Base-by-base conservation (phyloP, 2,113 vertebrate genomes). In the Pelecanoides urinatrix region DNA sequence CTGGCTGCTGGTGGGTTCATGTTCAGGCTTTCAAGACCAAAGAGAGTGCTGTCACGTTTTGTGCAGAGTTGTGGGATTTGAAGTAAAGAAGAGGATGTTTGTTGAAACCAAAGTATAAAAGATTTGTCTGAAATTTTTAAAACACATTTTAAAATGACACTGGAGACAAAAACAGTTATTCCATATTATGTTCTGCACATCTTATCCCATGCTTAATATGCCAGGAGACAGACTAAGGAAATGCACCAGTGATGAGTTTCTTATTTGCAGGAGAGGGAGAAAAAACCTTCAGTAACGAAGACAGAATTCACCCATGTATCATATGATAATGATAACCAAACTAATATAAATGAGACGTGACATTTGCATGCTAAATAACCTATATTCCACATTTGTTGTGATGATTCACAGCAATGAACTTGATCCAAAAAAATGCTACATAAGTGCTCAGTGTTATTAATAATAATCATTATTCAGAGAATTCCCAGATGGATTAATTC, bases 401-500 rank as follows among this genome's bases (percentile, higher is more conserved):
- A 79, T 91, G 70, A 82, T 68, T 94, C 94, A 82, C 26, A 92
- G 74, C 65, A 85, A 49, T 66, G 49, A 81, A 92, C 70, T 86
- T 93, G 93, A 96, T 90, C 78, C 72, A 50, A 63, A 80, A 88
- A 92, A 90, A 52, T 59, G 36, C 86, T 88, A 61, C 40, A 0
- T 63, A 75, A 90, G 40, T 80, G 59, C 68, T 86, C 53, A 45
- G 17, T 80, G 25, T 78, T 88, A 73, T 83, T 96, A 94, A 83
- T 83, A 82, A 85, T 80, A 88, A 80, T 86, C 7, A 90, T 75
- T 85, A 65, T 86, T 88, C 66, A 84, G 90, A 94, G 52, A 86
- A 94, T 90, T 94, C 92, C 86, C 86, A 81, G 84, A 38, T 59
- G 81, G 45, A 90, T 92, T 94, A 52, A 79, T 89, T 79, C 52